Percentiles rank a stretch among this genome's conserved stretches.
These are phyloP conservation scores for Catocala fraxini DNA, from an alignment of 2,888 invertebrate genomes.

Conservation along the genomic window DNA sequence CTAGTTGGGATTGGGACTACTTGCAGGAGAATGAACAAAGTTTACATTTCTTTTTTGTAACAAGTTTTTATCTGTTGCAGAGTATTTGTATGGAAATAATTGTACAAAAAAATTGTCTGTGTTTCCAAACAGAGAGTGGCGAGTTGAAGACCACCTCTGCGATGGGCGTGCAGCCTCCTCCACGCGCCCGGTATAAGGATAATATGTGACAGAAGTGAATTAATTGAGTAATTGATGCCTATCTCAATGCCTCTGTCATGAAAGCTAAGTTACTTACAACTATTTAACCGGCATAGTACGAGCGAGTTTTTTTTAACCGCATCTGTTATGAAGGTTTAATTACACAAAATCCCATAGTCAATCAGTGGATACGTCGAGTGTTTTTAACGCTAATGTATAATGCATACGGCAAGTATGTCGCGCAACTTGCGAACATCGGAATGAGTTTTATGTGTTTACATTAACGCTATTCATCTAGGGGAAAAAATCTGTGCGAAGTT, in stretches of 20 bases:
- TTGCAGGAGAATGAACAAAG: constrained; percentile 7
- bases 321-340: constrained; percentile 48
- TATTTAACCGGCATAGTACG: constrained; percentile 16
- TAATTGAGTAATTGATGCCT: constrained; percentile 43
- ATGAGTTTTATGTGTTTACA: constrained; percentile 36
- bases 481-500: constrained; percentile 36
- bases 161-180: background rate
- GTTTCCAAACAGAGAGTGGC: constrained; percentile 13
- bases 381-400: constrained; percentile 52
- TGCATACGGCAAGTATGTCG: constrained; percentile 41
- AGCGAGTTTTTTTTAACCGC: constrained; percentile 40
- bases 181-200: constrained; percentile 15
- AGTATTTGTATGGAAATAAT: constrained; percentile 7
- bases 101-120: constrained; percentile 1
- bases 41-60: background rate
- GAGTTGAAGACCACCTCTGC: constrained; percentile 2
- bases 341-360: constrained; percentile 56
- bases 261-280: constrained; percentile 39
- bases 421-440: constrained; percentile 31
- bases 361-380: constrained; percentile 39
- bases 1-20: background rate
- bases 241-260: constrained; percentile 26
- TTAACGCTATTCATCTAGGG: constrained; percentile 34
- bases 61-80: constrained; percentile 17
- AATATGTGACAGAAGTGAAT: constrained; percentile 26